Conservation (phyloP, 2,797 vertebrate genomes). For the Pelodytes ibericus region DNA sequence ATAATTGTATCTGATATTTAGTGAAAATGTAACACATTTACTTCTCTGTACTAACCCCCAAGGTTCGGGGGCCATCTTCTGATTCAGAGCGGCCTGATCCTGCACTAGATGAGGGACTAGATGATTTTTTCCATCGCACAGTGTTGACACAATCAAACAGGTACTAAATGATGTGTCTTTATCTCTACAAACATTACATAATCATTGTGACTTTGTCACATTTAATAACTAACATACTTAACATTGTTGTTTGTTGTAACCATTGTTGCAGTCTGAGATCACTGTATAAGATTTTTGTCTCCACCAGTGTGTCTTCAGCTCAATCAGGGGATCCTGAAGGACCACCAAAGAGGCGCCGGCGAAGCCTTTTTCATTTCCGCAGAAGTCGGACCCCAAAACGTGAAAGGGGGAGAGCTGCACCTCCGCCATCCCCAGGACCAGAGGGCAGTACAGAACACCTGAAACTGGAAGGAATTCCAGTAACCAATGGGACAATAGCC, state of each 20-base stretch:
- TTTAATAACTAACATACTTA: background rate
- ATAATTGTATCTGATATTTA: too few species aligned
- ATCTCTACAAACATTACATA: background rate
- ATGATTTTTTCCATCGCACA: constrained; percentile 89
- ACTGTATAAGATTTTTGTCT: background rate
- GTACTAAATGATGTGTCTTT: constrained; percentile 53
- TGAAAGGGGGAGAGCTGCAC: constrained; percentile 74
- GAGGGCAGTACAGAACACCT: constrained; percentile 36
- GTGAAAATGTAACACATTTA: background rate
- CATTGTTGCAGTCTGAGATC: too few species aligned
- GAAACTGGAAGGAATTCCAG: constrained; percentile 64
- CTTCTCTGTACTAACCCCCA: constrained; percentile 16
- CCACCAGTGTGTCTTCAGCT: constrained; percentile 19
- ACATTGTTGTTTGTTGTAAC: too few species aligned
- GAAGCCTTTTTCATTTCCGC: constrained; percentile 68
- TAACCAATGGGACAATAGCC: constrained; percentile 45
- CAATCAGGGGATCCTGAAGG: constrained; percentile 55
- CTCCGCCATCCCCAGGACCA: constrained; percentile 58
- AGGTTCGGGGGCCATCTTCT: constrained; percentile 58
- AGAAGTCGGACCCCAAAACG: constrained; percentile 68
- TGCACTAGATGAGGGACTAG: constrained; percentile 85
- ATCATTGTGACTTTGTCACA: background rate
- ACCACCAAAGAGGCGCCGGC: constrained; percentile 67
- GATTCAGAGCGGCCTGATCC: constrained; percentile 77
- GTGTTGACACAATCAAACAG: constrained; percentile 82